Conservation (phyloP, 2,888 invertebrate genomes). For the Timema cristinae region DNA sequence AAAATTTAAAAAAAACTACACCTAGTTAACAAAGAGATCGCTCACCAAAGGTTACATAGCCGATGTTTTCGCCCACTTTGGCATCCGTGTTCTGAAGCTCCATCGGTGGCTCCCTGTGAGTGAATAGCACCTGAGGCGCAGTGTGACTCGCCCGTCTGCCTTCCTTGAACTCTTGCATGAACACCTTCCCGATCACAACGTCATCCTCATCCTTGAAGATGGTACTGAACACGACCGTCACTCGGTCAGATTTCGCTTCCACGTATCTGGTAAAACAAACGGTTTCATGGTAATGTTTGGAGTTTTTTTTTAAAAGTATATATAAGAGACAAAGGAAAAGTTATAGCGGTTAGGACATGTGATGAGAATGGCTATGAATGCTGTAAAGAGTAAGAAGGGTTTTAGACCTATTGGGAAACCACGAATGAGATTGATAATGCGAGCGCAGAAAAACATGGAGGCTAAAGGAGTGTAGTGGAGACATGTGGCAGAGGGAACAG, state of each 20-base stretch:
- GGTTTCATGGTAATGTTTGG: no score
- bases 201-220: slow-evolving; percentile 98
- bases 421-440: no score
- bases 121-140: slow-evolving; percentile 85
- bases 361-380: no score
- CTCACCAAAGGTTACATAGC: slow-evolving; percentile 97
- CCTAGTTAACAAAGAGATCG: slow-evolving; percentile 28
- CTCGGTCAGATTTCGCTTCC: slow-evolving; percentile 95
- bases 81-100: slow-evolving; percentile 94
- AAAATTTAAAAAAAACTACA: slow-evolving; percentile 6
- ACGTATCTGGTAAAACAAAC: slow-evolving; percentile 69
- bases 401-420: no score
- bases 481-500: no score
- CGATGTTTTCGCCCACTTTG: slow-evolving; percentile 92
- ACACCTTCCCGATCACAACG: slow-evolving; percentile 97
- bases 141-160: slow-evolving; percentile 94
- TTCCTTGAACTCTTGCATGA: slow-evolving; percentile 99
- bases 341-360: no score
- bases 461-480: no score
- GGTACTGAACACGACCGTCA: slow-evolving; percentile 98
- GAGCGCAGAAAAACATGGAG: no score
- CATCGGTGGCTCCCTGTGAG: slow-evolving; percentile 94
- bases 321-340: no score
- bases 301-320: no score
- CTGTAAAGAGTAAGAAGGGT: no score